Evolutionary conservation across 2,113 vertebrate species (phyloP).

Genomic region (Engraulis encrasicolus): DNA sequence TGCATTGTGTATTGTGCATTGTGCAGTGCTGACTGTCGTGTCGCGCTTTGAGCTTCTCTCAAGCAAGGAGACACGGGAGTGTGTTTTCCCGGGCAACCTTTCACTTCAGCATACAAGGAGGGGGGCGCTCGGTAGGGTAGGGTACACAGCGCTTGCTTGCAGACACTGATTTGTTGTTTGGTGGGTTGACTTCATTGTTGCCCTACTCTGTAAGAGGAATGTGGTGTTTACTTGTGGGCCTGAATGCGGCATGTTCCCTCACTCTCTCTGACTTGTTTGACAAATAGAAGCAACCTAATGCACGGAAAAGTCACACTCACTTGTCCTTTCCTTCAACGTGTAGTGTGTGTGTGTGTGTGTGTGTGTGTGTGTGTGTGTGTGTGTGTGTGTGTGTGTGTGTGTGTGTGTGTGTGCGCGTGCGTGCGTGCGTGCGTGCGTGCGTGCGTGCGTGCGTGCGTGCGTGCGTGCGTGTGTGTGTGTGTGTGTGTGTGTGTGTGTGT

Average conservation of each 20-base stretch:
- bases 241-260: background rate
- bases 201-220: background rate
- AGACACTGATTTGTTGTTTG: background rate
- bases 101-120: background rate
- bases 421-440: background rate
- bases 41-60: background rate
- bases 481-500: background rate
- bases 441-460: background rate
- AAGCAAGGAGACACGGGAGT: background rate
- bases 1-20: background rate
- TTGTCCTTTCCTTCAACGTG: background rate
- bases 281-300: conserved; percentile 4
- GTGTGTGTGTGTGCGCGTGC: background rate
- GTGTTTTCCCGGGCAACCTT: conserved; percentile 3
- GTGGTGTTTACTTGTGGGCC: background rate
- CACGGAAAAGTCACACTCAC: background rate
- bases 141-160: background rate
- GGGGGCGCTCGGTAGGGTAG: background rate
- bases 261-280: background rate
- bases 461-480: no score
- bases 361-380: no score
- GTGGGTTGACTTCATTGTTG: background rate
- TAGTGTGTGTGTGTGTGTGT: no score
- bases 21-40: background rate
- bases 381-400: background rate